phyloP scores from a whole-genome alignment of 23 tunicate species.

The Trididemnum clinides region DNA sequence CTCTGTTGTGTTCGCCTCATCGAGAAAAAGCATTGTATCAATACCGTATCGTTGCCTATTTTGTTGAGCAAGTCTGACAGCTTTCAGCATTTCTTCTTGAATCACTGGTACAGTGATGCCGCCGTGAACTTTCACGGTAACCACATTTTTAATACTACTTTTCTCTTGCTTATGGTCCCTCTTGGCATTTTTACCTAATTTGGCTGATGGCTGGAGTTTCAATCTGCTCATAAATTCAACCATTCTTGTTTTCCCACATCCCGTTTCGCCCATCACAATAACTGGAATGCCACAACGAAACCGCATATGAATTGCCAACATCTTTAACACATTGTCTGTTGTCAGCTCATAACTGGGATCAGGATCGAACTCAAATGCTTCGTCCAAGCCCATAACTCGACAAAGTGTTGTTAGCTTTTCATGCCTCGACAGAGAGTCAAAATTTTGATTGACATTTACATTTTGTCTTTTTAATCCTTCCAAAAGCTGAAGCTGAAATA shows the following conservation, averaged over 20 bases:
- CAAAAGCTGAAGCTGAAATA: constrained; percentile 17
- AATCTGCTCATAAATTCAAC: constrained; percentile 67
- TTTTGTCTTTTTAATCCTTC: constrained; percentile 10
- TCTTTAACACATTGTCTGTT: constrained; percentile 69
- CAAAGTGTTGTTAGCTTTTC: constrained; percentile 40
- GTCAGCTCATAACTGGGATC: constrained; percentile 69
- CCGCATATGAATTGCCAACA: constrained; percentile 72
- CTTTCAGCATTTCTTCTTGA: constrained; percentile 24
- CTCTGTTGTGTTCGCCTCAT: constrained; percentile 76
- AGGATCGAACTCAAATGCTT: constrained; percentile 37
- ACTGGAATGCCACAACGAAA: constrained; percentile 72
- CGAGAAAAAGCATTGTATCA: constrained; percentile 46
- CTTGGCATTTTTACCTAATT: neutral
- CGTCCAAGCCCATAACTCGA: constrained; percentile 32
- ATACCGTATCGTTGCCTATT: neutral
- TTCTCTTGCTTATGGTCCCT: too few species aligned
- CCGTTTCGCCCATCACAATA: constrained; percentile 73
- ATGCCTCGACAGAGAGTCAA: constrained; percentile 28
- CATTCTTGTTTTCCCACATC: constrained; percentile 82
- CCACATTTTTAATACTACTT: constrained; percentile 24
- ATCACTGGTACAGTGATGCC: constrained; percentile 42
- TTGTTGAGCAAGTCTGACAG: constrained; percentile 6
- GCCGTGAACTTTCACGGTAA: constrained; percentile 61
- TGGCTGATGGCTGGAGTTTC: too few species aligned
- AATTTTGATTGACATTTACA: constrained; percentile 22